These are phyloP conservation scores for Melanchra persicariae DNA, from an alignment of 2,888 invertebrate species.

Conservation along the genomic window DNA sequence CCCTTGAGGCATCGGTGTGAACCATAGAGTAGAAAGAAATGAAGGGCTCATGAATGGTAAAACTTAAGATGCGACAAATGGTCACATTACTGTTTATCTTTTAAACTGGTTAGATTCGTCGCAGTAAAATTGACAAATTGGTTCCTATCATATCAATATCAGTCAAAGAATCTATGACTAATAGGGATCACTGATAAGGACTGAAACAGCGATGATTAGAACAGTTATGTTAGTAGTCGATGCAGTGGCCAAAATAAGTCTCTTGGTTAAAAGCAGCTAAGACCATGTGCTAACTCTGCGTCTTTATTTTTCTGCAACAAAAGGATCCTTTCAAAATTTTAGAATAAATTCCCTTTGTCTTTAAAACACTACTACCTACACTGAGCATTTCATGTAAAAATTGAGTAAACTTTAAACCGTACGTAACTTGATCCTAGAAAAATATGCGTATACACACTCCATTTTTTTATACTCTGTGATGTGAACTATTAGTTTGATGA, in stretches of 20 bases:
- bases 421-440: not conserved
- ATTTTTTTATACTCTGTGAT: constrained; percentile 37
- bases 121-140: not conserved
- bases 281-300: not conserved
- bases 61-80: not conserved
- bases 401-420: no score
- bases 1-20: constrained; percentile 62
- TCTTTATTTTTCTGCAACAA: not conserved
- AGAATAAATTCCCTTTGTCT: no score
- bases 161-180: not conserved
- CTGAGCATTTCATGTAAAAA: no score
- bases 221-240: not conserved
- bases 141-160: not conserved
- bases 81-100: not conserved
- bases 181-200: not conserved
- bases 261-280: not conserved
- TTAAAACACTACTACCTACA: no score
- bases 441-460: constrained; percentile 7
- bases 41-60: constrained; percentile 15
- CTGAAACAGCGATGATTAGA: not conserved
- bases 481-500: constrained; percentile 59
- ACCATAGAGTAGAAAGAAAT: constrained; percentile 37
- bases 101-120: no score
- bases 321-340: no score
- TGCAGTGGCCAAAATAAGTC: not conserved